Evolutionary conservation across 1,140 invertebrate species (phyloP).

Genomic region (Papilio polyxenes): DNA sequence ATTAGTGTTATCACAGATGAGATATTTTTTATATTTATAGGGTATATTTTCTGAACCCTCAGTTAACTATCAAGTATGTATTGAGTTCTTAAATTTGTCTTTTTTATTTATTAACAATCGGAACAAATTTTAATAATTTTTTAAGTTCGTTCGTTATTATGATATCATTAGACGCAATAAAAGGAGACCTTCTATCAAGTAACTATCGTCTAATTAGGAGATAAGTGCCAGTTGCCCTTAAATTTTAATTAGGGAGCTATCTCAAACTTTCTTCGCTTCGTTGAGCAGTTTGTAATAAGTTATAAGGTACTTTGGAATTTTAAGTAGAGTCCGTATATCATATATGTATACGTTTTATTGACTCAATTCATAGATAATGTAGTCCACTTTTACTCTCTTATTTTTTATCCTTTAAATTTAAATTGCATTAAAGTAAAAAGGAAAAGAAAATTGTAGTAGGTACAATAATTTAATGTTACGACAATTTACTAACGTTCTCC

Average conservation of each 20-base stretch:
- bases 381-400: not conserved
- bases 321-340: not conserved
- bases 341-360: conserved; percentile 8
- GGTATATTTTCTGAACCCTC: too few species aligned
- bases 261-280: conserved; percentile 37
- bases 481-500: too few species aligned
- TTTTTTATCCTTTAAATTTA: not conserved
- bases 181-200: not conserved
- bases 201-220: conserved; percentile 29
- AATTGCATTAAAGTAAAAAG: not conserved
- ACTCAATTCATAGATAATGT: not conserved
- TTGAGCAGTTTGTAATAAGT: conserved; percentile 22
- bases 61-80: too few species aligned
- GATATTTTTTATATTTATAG: too few species aligned
- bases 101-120: too few species aligned
- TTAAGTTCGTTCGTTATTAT: not conserved
- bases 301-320: conserved; percentile 27
- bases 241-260: conserved; percentile 36
- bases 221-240: conserved; percentile 29
- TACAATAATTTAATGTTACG: not conserved
- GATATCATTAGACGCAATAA: not conserved
- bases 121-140: not conserved
- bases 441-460: not conserved
- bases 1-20: too few species aligned
- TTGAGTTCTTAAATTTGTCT: too few species aligned